These are phyloP conservation scores for Geopemphigus sp. DNA, from an alignment of 1,140 invertebrate genomes.

Conservation along the genomic window DNA sequence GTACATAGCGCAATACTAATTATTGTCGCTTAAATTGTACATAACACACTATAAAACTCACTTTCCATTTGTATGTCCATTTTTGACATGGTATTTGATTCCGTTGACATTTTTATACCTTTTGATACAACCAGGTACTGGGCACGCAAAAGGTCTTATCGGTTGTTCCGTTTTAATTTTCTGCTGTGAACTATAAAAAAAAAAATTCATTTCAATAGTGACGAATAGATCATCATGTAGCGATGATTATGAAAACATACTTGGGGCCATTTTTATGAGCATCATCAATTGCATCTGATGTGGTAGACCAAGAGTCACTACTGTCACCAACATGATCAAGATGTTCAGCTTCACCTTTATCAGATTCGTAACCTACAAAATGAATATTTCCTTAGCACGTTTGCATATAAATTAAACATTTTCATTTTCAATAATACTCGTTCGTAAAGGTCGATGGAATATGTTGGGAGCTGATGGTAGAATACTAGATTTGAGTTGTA, in stretches of 20 bases:
- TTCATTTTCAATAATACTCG: background rate
- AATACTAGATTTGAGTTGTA: constrained; percentile 47
- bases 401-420: background rate
- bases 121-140: constrained; percentile 80
- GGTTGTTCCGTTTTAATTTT: constrained; percentile 55
- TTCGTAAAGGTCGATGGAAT: constrained; percentile 39
- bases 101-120: constrained; percentile 85
- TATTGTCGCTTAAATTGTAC: too few relatives aligned
- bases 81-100: constrained; percentile 82
- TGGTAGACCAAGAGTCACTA: constrained; percentile 76
- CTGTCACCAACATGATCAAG: constrained; percentile 63
- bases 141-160: constrained; percentile 74
- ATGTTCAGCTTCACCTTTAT: constrained; percentile 52
- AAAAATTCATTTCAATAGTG: background rate
- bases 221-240: too few relatives aligned
- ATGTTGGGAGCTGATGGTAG: constrained; percentile 29
- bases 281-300: constrained; percentile 60
- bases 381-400: background rate
- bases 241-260: constrained; percentile 55
- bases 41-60: background rate
- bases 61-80: constrained; percentile 72
- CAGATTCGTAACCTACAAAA: constrained; percentile 32
- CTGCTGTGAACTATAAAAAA: constrained; percentile 54
- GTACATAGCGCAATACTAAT: too few relatives aligned
- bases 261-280: constrained; percentile 66